Base-by-base conservation (phyloP, 2,113 vertebrate genomes). In the Carassius auratus region DNA sequence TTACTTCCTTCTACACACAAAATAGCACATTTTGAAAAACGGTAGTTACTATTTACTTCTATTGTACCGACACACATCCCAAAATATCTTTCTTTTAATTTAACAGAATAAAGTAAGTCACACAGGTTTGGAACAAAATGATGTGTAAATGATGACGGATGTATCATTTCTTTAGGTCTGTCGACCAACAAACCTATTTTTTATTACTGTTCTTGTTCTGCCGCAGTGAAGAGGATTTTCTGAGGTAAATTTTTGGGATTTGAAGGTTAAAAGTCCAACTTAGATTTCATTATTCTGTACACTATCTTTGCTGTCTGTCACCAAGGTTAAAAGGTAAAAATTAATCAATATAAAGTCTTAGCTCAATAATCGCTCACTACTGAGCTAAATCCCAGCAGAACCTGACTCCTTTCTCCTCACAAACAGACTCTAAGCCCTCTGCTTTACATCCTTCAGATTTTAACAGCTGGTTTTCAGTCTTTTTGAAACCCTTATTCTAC, bases 301-400 rank as follows among this genome's bases (percentile, higher is more conserved):
- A 64, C 36, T 84, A 61, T 71, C 62, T 74, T 69, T 57, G 45
- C 68, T 69, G 59, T 74, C 86, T 80, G 92, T 93, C 92, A 84
- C 90, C 90, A 91, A 86, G 91, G 91, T 92, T 92, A 93, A 90
- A 86, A 83, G 87, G 87, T 80, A 91, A 85, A 88, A 68, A 89
- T 87, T 78, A 91, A 91, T 93, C 88, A 88, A 79, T 86, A 76
- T 57, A 36, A 77, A 83, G 45, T 88, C 84, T 74, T 62, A 68
- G 62, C 2, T 0, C n/a, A 55, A 82, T 71, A 45, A 17, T 82
- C 26, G 8, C 57, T 42, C n/a, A 26, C 73, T 61, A 42, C 36
- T 42, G 30, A 69, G 42, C 30, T 76, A 76, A 73, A 62, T 57
- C 62, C 36, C 8, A 42, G 5, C 17, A 66, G 48, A 57, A 33